Evolutionary conservation across 2,797 vertebrate species (phyloP), one percentile per base, ranked within the genome.

Genomic region (Megalops cyprinoides): DNA sequence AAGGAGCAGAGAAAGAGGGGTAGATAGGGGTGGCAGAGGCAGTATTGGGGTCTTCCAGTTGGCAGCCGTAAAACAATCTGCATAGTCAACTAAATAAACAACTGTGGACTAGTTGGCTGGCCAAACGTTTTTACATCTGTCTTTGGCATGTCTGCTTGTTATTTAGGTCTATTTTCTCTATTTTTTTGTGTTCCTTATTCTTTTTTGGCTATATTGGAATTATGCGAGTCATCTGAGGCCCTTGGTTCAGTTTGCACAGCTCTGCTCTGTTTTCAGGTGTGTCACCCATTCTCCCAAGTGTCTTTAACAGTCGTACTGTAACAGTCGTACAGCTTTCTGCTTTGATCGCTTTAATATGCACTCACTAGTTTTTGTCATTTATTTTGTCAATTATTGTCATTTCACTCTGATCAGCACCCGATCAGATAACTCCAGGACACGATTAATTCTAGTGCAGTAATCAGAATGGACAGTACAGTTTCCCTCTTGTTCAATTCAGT

Each of bases 61-160:
- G 85, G 83, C 78, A 28, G 76, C 85, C 44, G 78, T 87, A 86
- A 89, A 85, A 62, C 79, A 58, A 83, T 84, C 48, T 79, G 37
- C 76, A 58, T 76, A 79, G 67, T 71, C 53, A 76, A 67, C 75
- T 42, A 79, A 84, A 85, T 80, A 85, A 85, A 81, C 82, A 56
- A 60, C 62, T 34, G 79, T 80, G 51, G 44, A 46, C 71, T 84
- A 51, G 60, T 76, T n/a, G 65, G 67, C 81, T 85, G 82, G 67
- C 84, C 55, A 81, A 80, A 84, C 42, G 42, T 85, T 87, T 87
- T 74, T 51, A 74, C 81, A 84, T 75, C 79, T 82, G 78, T 84
- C 79, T 83, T 82, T 74, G 23, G 44, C 48, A 73, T 78, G 18
- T 79, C 76, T 60, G 74, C n/a, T 65, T 76, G 51, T 6, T 51